These are phyloP conservation scores for Nestor notabilis DNA, from an alignment of 2,113 vertebrate genomes.

Conservation along the genomic window DNA sequence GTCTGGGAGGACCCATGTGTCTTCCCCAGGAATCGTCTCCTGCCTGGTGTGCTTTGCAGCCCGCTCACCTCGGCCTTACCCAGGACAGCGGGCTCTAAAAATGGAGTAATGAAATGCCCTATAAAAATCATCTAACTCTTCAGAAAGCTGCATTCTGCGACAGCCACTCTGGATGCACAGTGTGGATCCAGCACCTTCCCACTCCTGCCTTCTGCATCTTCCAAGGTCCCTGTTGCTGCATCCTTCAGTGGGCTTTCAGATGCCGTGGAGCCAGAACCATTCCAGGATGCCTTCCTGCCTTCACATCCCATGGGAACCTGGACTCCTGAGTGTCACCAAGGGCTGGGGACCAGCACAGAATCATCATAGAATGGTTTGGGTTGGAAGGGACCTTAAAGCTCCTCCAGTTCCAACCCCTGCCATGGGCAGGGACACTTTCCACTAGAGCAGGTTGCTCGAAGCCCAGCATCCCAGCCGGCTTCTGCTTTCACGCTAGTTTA, in stretches of 20 bases:
- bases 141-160: fast-evolving
- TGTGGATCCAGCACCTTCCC: fast-evolving
- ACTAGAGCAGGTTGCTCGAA: fast-evolving
- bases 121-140: fast-evolving
- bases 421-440: neutral
- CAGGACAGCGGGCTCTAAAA: fast-evolving
- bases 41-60: fast-evolving
- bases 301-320: fast-evolving
- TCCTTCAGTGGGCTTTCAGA: fast-evolving
- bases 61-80: neutral
- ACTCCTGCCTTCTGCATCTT: fast-evolving
- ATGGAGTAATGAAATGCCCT: fast-evolving
- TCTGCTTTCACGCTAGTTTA: fast-evolving
- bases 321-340: fast-evolving
- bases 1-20: fast-evolving
- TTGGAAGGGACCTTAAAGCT: neutral
- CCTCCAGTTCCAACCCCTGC: neutral
- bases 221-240: fast-evolving
- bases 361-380: neutral
- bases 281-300: neutral
- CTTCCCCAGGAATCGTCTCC: neutral
- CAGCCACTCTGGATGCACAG: fast-evolving
- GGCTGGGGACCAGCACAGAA: neutral
- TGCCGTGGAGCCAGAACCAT: neutral
- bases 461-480: neutral